Evolutionary conservation across 2,113 vertebrate species (phyloP), one percentile per base, ranked within the genome.

Genomic region (Sprattus sprattus): DNA sequence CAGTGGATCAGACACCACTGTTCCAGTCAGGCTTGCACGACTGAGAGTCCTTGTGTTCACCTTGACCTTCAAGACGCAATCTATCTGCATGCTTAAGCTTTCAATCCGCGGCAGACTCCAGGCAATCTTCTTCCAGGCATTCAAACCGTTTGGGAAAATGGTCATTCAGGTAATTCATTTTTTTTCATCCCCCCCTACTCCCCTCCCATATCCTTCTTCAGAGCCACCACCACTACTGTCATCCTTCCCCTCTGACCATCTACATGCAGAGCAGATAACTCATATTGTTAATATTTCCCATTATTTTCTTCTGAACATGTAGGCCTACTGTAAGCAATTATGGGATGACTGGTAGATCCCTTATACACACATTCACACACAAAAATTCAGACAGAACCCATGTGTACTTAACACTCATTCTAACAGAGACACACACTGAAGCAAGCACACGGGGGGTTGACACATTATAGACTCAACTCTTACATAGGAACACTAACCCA

Each of bases 31-130:
- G 60, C 60, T 67, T n/a, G 2, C n/a, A 39, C 8, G 60, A 67
- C 13, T 16, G 52, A 54, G 60, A 67, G 60, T 67, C 60, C 60
- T 67, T 28, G 11, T 6, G 8, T 25, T 25, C 60, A 67, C 60
- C 60, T 67, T 67, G 60, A 67, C 60, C 60, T 67, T 67, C n/a
- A 67, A 67, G 60, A 67, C 52, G 52, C 52, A 54, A 54, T 67
- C 60, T 67, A 67, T 25, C 60, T 67, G 60, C 60, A 67, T 67
- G 60, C 7, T 8, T 25, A 67, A 67, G 60, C 60, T 67, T 67
- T 67, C 60, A 67, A 67, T 67, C 60, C 60, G 22, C 60, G 6
- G 22, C 60, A 67, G 60, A 67, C 60, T n/a, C 60, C 11, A 67
- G n/a, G 60, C n/a, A 67, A 67, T 67, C 60, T 67, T 9, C 60